phyloP scores from a whole-genome alignment of 92 coral and sea anemone genomes.

The Desmophyllum pertusum region DNA sequence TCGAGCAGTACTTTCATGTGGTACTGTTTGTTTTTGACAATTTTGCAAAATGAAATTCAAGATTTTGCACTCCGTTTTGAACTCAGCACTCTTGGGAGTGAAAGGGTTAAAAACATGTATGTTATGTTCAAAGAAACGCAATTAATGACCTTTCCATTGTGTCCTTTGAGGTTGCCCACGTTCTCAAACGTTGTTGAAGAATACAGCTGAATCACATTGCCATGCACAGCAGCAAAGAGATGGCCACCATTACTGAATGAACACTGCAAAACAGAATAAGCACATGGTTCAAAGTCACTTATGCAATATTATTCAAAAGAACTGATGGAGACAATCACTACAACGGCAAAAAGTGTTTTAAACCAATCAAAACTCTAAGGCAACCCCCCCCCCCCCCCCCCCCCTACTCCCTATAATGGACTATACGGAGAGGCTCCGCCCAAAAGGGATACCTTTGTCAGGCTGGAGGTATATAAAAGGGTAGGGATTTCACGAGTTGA shows the following conservation, averaged over 20 bases:
- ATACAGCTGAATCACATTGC: constrained; percentile 96
- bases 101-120: not conserved
- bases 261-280: constrained; percentile 66
- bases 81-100: not conserved
- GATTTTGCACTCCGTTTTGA: too few species aligned
- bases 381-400: not conserved
- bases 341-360: not conserved
- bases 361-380: not conserved
- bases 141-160: constrained; percentile 89
- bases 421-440: too few species aligned
- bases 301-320: not conserved
- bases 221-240: constrained; percentile 98
- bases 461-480: too few species aligned
- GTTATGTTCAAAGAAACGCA: not conserved
- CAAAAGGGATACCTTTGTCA: too few species aligned
- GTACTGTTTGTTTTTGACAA: too few species aligned
- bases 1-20: too few species aligned
- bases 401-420: too few species aligned
- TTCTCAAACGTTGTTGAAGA: constrained; percentile 98
- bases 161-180: constrained; percentile 98
- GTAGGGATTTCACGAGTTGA: too few species aligned
- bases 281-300: not conserved
- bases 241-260: constrained; percentile 99
- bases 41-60: too few species aligned
- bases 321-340: not conserved